Conservation (phyloP, 2,113 vertebrate genomes). For the Oreochromis tanganicae region DNA sequence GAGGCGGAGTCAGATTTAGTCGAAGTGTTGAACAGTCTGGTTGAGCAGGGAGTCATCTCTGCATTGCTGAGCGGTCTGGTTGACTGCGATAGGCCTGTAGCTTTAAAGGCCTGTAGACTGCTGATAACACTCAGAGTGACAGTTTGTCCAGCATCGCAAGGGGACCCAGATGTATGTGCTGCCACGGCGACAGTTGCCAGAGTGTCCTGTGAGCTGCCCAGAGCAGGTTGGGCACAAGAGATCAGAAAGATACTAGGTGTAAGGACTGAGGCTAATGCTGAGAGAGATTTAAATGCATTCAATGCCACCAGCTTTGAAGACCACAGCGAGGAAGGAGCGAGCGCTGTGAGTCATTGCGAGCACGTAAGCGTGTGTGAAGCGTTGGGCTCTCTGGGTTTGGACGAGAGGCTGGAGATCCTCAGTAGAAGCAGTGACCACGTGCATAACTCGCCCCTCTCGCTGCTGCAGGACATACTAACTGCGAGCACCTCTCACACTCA, state of each 20-base stretch:
- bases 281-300: neutral
- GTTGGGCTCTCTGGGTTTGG: slow-evolving; percentile 71
- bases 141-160: neutral
- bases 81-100: slow-evolving; percentile 88
- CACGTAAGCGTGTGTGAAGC: slow-evolving; percentile 39
- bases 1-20: neutral
- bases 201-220: slow-evolving; percentile 55
- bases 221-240: slow-evolving; percentile 52
- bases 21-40: slow-evolving; percentile 45
- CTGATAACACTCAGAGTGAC: slow-evolving; percentile 70
- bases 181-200: neutral
- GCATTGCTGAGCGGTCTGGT: slow-evolving; percentile 76
- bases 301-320: neutral
- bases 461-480: slow-evolving; percentile 87
- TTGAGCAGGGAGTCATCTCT: slow-evolving; percentile 67
- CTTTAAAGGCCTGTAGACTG: slow-evolving; percentile 80
- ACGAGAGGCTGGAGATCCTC: slow-evolving; percentile 68
- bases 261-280: neutral
- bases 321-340: neutral
- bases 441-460: slow-evolving; percentile 82
- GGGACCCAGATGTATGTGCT: neutral
- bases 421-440: slow-evolving; percentile 82
- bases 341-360: neutral
- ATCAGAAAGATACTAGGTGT: slow-evolving; percentile 24
- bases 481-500: neutral